Evolutionary conservation across 2,888 invertebrate genomes (phyloP).

Genomic region (Argyresthia albistria): DNA sequence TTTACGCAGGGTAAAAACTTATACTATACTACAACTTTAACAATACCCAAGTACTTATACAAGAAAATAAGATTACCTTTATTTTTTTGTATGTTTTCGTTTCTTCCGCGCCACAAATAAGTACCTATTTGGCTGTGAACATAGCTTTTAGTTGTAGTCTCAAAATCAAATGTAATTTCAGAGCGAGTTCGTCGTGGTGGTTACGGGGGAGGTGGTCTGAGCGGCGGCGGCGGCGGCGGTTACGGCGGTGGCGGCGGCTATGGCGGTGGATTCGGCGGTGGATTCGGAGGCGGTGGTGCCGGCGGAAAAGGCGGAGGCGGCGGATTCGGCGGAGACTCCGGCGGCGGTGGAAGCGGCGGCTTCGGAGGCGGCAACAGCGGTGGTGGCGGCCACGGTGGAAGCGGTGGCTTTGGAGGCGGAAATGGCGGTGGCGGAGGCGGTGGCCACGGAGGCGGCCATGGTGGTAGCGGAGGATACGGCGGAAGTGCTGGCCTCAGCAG

Average conservation of each 20-base stretch:
- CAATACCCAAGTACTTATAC: too few relatives aligned
- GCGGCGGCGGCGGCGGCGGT: slow-evolving; percentile 11
- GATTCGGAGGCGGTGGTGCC: slow-evolving; percentile 16
- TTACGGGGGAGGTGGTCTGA: slow-evolving; percentile 7
- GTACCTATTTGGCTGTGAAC: not conserved
- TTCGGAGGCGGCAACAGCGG: slow-evolving; percentile 10
- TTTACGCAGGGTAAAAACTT: too few relatives aligned
- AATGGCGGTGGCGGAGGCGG: slow-evolving; percentile 11
- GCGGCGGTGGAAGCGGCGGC: slow-evolving; percentile 15
- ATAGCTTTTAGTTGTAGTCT: not conserved
- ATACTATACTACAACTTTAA: too few relatives aligned
- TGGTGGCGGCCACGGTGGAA: slow-evolving; percentile 11
- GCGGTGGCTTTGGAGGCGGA: slow-evolving; percentile 10
- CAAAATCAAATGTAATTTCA: not conserved
- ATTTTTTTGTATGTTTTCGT: too few relatives aligned
- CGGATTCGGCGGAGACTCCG: slow-evolving; percentile 18
- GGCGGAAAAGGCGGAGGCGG: slow-evolving; percentile 10
- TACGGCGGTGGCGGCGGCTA: slow-evolving; percentile 22
- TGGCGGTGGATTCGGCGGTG: slow-evolving; percentile 22
- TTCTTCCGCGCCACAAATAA: too few relatives aligned
- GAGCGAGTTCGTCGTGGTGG: slow-evolving; percentile 2
- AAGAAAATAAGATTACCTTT: too few relatives aligned
- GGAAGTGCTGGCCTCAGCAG: slow-evolving; percentile 16
- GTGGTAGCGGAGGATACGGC: slow-evolving; percentile 8
- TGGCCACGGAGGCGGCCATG: slow-evolving; percentile 11